Base-by-base conservation (phyloP, 2,888 invertebrate species). In the Diabrotica balteata region DNA sequence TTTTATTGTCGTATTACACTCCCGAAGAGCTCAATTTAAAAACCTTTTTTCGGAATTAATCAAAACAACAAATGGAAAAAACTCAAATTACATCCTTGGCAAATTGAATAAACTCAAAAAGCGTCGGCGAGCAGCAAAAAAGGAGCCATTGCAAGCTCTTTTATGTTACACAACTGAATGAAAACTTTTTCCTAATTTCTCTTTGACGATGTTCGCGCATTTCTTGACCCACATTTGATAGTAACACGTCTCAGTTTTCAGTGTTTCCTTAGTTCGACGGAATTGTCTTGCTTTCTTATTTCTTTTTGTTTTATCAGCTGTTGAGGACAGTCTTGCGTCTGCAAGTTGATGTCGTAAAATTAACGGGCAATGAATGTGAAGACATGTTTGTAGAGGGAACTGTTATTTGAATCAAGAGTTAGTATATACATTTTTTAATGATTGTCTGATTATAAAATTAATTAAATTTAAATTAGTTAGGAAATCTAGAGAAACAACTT, bases 211-310 rank as follows among this genome's bases (percentile, higher is more conserved):
- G 60, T 78, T 77, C 77, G 77, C 76, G 77, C 67, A 45, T 57
- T 60, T 79, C 80, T 80, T 80, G 80, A 80, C 80, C 80, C 78
- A 80, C 77, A 80, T 79, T 71, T 66, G 72, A 44, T 51, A 51
- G 17, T 42, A 44, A 17, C 63, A 50, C 50, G 44, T 57, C 63
- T 61, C 44, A 8, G 45, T 55, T 44, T 55, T 44, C 43, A 53
- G 42, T 65, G 49, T 9, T 59, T 59, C 52, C 43, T 42, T 47
- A 10, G 57, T 10, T 50, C 17, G 49, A 11, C 49, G 42, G 49
- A n/a, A 50, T 11, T 7, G 50, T 51, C 52, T 54, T 44, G 60
- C 43, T 44, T 7, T 45, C 50, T 50, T 47, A 55, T 70, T 78
- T 75, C 72, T 72, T 67, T 69, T 70, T 68, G 69, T 71, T 72